Percentiles rank a stretch among this genome's conserved stretches.
These are phyloP conservation scores for Altica lythri DNA, from an alignment of 2,888 invertebrate genomes.

Conservation along the genomic window DNA sequence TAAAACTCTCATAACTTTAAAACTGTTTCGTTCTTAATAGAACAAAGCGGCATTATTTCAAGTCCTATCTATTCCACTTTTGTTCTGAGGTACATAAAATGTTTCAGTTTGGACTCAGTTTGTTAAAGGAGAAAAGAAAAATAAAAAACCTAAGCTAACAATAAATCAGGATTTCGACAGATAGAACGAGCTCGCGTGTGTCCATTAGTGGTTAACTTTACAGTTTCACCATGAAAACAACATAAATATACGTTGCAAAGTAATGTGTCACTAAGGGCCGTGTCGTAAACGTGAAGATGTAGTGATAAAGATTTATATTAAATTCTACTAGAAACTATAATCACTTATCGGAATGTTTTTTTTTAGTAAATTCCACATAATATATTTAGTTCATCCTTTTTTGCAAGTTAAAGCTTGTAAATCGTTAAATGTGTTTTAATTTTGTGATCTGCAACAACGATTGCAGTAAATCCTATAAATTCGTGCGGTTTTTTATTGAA, in stretches of 20 bases:
- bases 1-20: too few relatives aligned
- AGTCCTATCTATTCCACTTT: background rate
- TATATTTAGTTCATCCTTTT: too few relatives aligned
- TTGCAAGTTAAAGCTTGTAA: too few relatives aligned
- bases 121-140: constrained; percentile 5
- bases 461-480: too few relatives aligned
- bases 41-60: background rate
- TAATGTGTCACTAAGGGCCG: constrained; percentile 24
- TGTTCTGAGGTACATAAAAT: constrained; percentile 8
- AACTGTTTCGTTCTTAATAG: too few relatives aligned
- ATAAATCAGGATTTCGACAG: constrained; percentile 24
- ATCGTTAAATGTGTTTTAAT: too few relatives aligned
- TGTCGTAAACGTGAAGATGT: constrained; percentile 18
- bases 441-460: too few relatives aligned
- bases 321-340: too few relatives aligned
- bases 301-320: too few relatives aligned
- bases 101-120: background rate
- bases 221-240: constrained; percentile 23
- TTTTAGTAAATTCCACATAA: too few relatives aligned
- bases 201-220: constrained; percentile 27
- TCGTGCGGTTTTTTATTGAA: too few relatives aligned
- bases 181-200: constrained; percentile 25
- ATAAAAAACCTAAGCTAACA: constrained; percentile 10
- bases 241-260: constrained; percentile 26
- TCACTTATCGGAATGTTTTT: too few relatives aligned